phyloP scores from a whole-genome alignment of 1,140 invertebrate species.

The Drosophila biarmipes region DNA sequence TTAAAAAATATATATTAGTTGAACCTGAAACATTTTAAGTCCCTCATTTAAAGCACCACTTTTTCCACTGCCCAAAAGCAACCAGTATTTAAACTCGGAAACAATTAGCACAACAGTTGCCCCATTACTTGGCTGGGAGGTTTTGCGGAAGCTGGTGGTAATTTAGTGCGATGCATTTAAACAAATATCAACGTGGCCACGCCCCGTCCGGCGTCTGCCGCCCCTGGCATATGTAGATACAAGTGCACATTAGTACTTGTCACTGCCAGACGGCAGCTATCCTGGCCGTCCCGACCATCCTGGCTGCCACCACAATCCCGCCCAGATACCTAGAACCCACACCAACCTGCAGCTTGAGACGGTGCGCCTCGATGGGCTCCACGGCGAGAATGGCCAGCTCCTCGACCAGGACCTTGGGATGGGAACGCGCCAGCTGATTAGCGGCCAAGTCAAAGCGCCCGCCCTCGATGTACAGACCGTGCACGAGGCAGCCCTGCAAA shows the following conservation, averaged over 20 bases:
- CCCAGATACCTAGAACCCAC: background rate
- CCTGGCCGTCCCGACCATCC: background rate
- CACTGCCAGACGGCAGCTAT: constrained; percentile 58
- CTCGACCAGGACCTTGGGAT: constrained; percentile 94
- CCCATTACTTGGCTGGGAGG: constrained; percentile 55
- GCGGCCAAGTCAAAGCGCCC: constrained; percentile 92
- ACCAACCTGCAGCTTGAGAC: constrained; percentile 91
- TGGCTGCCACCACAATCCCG: background rate
- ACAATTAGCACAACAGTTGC: constrained; percentile 77
- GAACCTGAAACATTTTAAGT: background rate
- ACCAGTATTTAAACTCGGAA: constrained; percentile 69
- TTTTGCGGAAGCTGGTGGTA: constrained; percentile 49
- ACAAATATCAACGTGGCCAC: constrained; percentile 69
- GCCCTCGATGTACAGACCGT: constrained; percentile 95
- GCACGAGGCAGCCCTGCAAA: constrained; percentile 91
- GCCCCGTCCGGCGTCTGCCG: constrained; percentile 9
- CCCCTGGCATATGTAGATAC: constrained; percentile 57
- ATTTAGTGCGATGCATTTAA: constrained; percentile 76
- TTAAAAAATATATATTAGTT: background rate
- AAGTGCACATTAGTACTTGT: constrained; percentile 80
- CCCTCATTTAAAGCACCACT: constrained; percentile 11
- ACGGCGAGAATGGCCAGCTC: constrained; percentile 93
- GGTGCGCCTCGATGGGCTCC: constrained; percentile 93
- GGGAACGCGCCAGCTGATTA: constrained; percentile 89
- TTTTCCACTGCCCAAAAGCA: constrained; percentile 16